These are phyloP conservation scores for Nebria salina DNA, from an alignment of 2,888 invertebrate genomes.

Conservation along the genomic window DNA sequence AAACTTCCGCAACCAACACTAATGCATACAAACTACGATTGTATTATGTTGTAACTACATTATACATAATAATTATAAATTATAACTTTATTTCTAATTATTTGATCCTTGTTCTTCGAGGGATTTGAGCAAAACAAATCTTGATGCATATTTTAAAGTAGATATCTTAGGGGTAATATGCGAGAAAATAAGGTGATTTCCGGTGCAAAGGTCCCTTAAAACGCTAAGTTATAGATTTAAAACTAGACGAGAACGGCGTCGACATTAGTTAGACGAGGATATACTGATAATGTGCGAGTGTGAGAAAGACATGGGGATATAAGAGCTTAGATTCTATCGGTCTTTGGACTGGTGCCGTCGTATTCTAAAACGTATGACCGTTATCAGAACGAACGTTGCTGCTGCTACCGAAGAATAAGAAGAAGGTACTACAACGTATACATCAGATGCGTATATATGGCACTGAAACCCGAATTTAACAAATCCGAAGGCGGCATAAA, in stretches of 20 bases:
- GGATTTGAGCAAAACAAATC: not conserved
- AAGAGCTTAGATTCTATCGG: conserved; percentile 1
- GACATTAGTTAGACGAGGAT: not conserved
- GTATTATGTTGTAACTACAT: not conserved
- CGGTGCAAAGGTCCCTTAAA: not conserved
- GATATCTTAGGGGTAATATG: not conserved
- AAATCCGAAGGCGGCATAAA: conserved; percentile 45
- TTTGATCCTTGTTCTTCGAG: not conserved
- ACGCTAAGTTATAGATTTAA: not conserved
- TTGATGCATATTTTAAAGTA: not conserved
- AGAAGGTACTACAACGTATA: conserved; percentile 1
- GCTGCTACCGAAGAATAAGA: not conserved
- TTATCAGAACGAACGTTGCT: not conserved
- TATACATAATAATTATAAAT: not conserved
- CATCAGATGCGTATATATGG: conserved; percentile 1
- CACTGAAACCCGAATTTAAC: conserved; percentile 43
- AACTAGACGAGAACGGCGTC: not conserved
- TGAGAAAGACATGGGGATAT: not conserved
- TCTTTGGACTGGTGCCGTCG: not conserved
- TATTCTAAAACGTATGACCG: not conserved
- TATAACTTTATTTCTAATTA: not conserved
- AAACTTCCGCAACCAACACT: conserved; percentile 1
- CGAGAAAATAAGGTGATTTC: not conserved
- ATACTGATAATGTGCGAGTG: not conserved
- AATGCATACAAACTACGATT: not conserved